Conservation (phyloP, 1,140 invertebrate species). For the Diabrotica undecimpunctata region DNA sequence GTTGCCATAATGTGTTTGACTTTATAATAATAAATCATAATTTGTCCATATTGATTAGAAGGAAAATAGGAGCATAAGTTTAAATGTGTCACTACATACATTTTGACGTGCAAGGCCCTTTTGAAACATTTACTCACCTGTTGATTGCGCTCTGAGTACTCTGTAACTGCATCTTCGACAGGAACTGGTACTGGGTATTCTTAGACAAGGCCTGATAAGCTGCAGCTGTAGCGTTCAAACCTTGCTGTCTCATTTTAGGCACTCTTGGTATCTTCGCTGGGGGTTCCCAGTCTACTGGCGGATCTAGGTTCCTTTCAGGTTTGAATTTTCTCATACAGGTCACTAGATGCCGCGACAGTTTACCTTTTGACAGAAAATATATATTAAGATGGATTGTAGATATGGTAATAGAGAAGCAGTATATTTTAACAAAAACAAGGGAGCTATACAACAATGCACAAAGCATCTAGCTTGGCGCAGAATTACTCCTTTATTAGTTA, state of each 20-base stretch:
- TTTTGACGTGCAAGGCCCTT: no score
- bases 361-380: conserved; percentile 52
- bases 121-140: neutral
- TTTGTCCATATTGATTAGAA: no score
- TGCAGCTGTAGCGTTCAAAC: conserved; percentile 42
- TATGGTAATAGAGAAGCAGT: no score
- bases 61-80: no score
- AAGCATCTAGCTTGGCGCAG: no score
- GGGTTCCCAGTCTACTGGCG: conserved; percentile 84
- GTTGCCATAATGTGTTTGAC: no score
- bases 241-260: conserved; percentile 53
- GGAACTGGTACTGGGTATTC: conserved; percentile 48
- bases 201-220: conserved; percentile 49
- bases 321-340: conserved; percentile 89
- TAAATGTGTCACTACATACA: no score
- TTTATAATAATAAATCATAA: no score
- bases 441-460: no score
- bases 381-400: no score
- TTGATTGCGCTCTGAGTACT: conserved; percentile 30
- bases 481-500: no score
- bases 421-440: no score
- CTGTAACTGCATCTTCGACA: conserved; percentile 27
- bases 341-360: conserved; percentile 82
- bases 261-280: conserved; percentile 86
- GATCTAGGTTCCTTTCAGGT: conserved; percentile 70